Base-by-base conservation (phyloP, 2,888 invertebrate genomes). In the Melinaea menophilus region DNA sequence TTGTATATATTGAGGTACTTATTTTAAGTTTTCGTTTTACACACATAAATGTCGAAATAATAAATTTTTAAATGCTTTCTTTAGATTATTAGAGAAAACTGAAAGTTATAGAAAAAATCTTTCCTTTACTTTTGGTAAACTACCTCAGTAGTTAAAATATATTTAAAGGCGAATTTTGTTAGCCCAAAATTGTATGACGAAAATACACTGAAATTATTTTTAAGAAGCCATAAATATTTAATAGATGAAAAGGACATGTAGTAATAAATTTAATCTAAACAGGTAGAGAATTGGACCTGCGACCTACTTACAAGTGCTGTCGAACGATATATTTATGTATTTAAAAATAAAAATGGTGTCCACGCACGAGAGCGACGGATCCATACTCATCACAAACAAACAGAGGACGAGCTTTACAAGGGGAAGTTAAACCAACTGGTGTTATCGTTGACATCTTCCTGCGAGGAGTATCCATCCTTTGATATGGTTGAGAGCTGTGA, bases 401-500 rank as follows among this genome's bases (percentile, higher is more conserved):
- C 47, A 0, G 37, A 12, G 5, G 61, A 68, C 2, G 63, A 62
- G 4, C 41, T 62, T 5, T 71, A 66, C 59, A 57, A 37, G 2
- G 75, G 74, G 3, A 22, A 34, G 12, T 34, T 95, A n/a, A 78
- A 79, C 11, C 73, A 80, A 13, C 75, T 96, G n/a, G 76, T 87
- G 12, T 88, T 96, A 0, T 79, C 91, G 46, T 81, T 96, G 58
- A 84, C 80, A 33, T 80, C 86, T 5, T 82, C 91, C 0, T 97
- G 97, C 79, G 93, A 94, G 73, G 84, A 86, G 0, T 91, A 92
- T 74, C 97, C 97, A 0, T 83, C 92, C 66, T 84, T 94, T 46
- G 81, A 91, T 57, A 96, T 96, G 94, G 93, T 95, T 77, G 97
- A 97, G 85, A 92, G 93, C 72, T 97, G 95, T 96, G 91, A 92